Evolutionary conservation across 2,113 vertebrate species (phyloP).

Genomic region (Bostrychus sinensis): DNA sequence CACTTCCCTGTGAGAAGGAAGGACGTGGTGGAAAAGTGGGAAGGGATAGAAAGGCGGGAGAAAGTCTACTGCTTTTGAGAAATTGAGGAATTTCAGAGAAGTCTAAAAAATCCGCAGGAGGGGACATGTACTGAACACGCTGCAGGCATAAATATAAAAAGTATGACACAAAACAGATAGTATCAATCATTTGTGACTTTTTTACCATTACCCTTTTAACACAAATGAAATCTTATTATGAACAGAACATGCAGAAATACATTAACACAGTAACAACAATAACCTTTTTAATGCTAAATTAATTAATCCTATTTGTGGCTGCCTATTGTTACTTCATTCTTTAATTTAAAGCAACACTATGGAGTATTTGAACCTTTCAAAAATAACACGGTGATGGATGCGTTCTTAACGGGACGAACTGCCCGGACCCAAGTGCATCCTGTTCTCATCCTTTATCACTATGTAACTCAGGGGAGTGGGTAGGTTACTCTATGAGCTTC

Average conservation of each 20-base stretch:
- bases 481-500: too few species aligned
- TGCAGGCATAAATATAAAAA: background rate
- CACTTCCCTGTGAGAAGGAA: conserved; percentile 60
- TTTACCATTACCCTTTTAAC: background rate
- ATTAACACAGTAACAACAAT: too few species aligned
- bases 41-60: conserved; percentile 21
- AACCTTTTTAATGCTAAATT: too few species aligned
- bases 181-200: conserved; percentile 2
- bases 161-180: background rate
- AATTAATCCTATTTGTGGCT: too few species aligned
- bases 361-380: too few species aligned
- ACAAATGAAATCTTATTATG: background rate
- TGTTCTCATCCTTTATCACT: too few species aligned
- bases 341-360: too few species aligned
- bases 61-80: conserved; percentile 14
- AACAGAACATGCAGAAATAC: background rate
- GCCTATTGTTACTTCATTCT: too few species aligned
- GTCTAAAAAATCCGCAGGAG: conserved; percentile 8
- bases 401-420: too few species aligned
- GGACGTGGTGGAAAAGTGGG: conserved; percentile 38
- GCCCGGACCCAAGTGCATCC: too few species aligned
- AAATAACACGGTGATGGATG: too few species aligned
- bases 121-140: conserved; percentile 7
- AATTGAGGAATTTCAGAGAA: conserved; percentile 34
- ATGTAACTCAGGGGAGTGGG: too few species aligned